Base-by-base conservation (phyloP, 1,140 invertebrate genomes). In the Gerris buenoi region DNA sequence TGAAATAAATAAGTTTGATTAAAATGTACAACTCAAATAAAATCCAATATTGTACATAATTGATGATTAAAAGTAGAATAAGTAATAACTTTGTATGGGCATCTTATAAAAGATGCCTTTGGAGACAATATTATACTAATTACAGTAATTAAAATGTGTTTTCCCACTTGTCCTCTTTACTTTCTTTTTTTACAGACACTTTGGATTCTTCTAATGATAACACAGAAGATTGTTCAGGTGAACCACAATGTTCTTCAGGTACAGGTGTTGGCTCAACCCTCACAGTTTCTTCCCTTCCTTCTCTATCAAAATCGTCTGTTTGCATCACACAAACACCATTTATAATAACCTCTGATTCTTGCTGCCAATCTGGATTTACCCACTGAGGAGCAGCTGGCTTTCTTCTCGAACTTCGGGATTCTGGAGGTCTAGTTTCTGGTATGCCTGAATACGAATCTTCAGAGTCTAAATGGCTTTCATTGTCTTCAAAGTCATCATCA, bases 361-460 rank as follows among this genome's bases (percentile, higher is more conserved):
- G 86, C 75, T 93, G 89, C 85, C 90, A 90, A 64, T 93, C 91
- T 1, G 92, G 94, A 77, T 95, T 95, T 0, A 97, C 93, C 91
- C 95, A 96, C 78, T 97, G 93, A 0, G 95, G 95, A 27, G 93
- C 92, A 0, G 92, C 92, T 0, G 94, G 90, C 79, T 97, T 98
- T 67, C 95, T 82, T 67, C 94, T 77, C 62, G 85, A 72, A 25
- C 68, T 70, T 25, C 72, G 63, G 3, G 72, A 68, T 64, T 71
- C 72, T 1, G 71, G 71, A 26, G 70, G 68, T 1, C 70, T 64
- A 15, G 73, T 71, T 65, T 70, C 74, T 57, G 79, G 25, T 74
- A 71, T 26, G 75, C 77, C 68, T 73, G 79, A 79, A 81, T 81
- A 71, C 75, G 80, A 89, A 71, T 90, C 89, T 46, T 89, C 89